These are phyloP conservation scores for Cosmia trapezina DNA, from an alignment of 2,888 invertebrate species.

Conservation along the genomic window DNA sequence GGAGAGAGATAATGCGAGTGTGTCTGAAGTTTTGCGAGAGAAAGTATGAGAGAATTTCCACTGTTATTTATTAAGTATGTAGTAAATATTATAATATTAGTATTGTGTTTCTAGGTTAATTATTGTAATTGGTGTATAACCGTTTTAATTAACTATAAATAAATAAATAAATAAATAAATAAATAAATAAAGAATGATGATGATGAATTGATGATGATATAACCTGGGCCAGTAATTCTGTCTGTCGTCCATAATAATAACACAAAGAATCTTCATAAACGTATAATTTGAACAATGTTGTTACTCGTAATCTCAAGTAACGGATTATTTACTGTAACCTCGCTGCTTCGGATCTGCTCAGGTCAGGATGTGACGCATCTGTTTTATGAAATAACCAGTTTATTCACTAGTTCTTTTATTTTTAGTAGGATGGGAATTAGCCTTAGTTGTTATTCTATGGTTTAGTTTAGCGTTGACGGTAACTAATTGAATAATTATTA, in stretches of 20 bases:
- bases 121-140: too few species aligned
- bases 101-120: too few species aligned
- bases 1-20: too few species aligned
- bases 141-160: too few species aligned
- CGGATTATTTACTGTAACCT: conserved; percentile 24
- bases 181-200: too few species aligned
- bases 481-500: neutral
- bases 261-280: neutral
- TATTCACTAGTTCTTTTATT: conserved; percentile 4
- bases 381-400: conserved; percentile 12
- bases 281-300: conserved; percentile 9
- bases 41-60: too few species aligned
- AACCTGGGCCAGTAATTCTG: neutral
- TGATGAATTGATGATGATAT: too few species aligned
- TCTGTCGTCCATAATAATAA: neutral
- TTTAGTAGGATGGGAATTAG: neutral
- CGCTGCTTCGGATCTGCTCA: neutral
- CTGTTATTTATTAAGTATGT: too few species aligned
- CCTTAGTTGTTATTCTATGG: neutral
- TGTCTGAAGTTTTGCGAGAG: too few species aligned
- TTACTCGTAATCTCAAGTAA: conserved; percentile 19
- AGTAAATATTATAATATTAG: too few species aligned
- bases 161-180: too few species aligned
- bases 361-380: conserved; percentile 15
- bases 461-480: neutral